phyloP scores from a whole-genome alignment of 92 coral and sea anemone species.

The Scolanthus callimorphus region DNA sequence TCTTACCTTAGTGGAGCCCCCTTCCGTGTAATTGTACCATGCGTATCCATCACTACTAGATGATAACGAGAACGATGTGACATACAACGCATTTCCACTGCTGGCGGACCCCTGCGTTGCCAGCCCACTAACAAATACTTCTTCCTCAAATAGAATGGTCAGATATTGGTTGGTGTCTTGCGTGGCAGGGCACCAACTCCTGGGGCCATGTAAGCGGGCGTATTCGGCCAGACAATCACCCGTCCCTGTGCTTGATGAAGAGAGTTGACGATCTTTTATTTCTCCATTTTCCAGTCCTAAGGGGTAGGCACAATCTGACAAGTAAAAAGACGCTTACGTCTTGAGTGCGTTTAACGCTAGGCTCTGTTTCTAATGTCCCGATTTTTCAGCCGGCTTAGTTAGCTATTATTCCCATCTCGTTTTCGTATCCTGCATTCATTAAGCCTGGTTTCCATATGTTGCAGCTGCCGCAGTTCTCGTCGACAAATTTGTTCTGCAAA shows the following conservation, averaged over 20 bases:
- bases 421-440: too few relatives aligned
- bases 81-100: not conserved
- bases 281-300: slow-evolving; percentile 12
- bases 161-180: not conserved
- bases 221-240: not conserved
- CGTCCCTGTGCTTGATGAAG: not conserved
- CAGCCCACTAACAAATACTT: slow-evolving; percentile 8
- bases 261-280: not conserved
- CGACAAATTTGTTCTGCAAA: too few relatives aligned
- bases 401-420: too few relatives aligned
- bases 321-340: too few relatives aligned
- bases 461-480: too few relatives aligned
- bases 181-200: slow-evolving; percentile 1
- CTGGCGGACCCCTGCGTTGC: slow-evolving; percentile 17
- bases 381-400: too few relatives aligned
- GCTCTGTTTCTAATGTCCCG: too few relatives aligned
- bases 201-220: not conserved
- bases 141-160: slow-evolving; percentile 8
- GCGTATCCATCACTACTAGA: slow-evolving; percentile 5
- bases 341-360: too few relatives aligned
- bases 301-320: slow-evolving; percentile 15
- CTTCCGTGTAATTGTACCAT: slow-evolving; percentile 6
- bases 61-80: slow-evolving; percentile 12
- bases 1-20: slow-evolving; percentile 4
- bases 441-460: too few relatives aligned